Base-by-base conservation (phyloP, 2,113 vertebrate genomes). In the Xenopus borealis region DNA sequence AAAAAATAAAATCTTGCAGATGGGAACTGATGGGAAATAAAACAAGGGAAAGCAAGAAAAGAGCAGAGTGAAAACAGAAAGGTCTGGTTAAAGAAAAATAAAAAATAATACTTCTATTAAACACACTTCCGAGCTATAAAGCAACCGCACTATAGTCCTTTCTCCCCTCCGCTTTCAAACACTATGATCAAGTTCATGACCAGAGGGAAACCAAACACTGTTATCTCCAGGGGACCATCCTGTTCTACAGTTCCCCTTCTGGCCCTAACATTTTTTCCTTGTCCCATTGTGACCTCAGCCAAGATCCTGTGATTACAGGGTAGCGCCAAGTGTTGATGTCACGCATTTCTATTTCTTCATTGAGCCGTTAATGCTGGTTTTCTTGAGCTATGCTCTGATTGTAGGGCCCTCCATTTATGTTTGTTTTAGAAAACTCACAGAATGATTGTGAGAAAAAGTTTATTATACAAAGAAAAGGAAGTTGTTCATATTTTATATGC, bases 301-400 rank as follows among this genome's bases (percentile, higher is more conserved):
- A 8, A 19, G 30, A 75, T 68, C 68, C 44, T 75, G 55, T 47
- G 72, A 75, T 62, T 40, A 40, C 40, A 72, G 55, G 61, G 71
- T 65, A 73, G 20, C 0, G 0, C 78, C 82, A 83, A 79, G 79
- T 80, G 79, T 66, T 78, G 69, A 27, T 68, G 52, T 0, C 0
- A 78, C 47, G 0, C 0, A 78, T 71, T 82, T 50, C 46, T 72
- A 44, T 45, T 76, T 68, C 52, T 77, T 75, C 62, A 72, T 63
- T 74, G 75, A 79, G 74, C 18, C 69, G 76, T 47, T 30, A 46
- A 72, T 78, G 86, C 81, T 62, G 61, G 59, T 27, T 68, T 68
- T 30, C 44, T 27, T 68, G 50, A 27, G 23, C 23, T 3, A 3
- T 27, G 23, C 23, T 27, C 23, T 27, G 23, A 27, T 27, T 27